Conservation (phyloP, 2,797 vertebrate species). For the Vipera latastei region DNA sequence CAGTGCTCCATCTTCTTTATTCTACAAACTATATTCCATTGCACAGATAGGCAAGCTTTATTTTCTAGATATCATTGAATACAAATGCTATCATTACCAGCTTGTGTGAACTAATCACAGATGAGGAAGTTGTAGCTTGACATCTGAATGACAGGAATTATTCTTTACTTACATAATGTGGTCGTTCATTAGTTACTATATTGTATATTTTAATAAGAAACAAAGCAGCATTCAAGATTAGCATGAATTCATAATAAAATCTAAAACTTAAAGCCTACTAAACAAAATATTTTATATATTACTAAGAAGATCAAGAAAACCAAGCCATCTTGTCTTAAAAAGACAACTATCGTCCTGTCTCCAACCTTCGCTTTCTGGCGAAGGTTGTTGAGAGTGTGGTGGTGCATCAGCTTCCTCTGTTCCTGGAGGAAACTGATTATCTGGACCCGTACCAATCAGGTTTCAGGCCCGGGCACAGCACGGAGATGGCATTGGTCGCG, state of each 20-base stretch:
- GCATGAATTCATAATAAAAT: neutral
- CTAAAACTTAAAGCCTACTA: neutral
- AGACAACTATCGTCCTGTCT: no score
- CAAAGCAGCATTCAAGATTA: neutral
- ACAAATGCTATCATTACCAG: neutral
- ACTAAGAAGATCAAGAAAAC: neutral
- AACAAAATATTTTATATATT: neutral
- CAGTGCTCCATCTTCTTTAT: neutral
- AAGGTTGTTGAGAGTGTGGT: no score
- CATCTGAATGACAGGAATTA: neutral
- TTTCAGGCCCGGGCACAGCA: no score
- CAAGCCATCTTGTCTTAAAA: neutral
- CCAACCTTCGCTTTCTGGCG: no score
- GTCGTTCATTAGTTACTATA: neutral
- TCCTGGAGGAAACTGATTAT: no score
- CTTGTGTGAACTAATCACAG: neutral
- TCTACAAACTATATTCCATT: neutral
- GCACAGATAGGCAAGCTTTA: neutral
- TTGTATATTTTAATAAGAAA: neutral
- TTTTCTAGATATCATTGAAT: neutral
- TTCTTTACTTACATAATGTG: neutral
- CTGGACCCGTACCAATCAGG: no score
- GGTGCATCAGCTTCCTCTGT: no score
- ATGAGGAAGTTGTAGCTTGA: neutral
- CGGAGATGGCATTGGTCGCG: no score